phyloP scores from a whole-genome alignment of 2,888 invertebrate species.

The Bursaphelenchus okinawaensis region DNA sequence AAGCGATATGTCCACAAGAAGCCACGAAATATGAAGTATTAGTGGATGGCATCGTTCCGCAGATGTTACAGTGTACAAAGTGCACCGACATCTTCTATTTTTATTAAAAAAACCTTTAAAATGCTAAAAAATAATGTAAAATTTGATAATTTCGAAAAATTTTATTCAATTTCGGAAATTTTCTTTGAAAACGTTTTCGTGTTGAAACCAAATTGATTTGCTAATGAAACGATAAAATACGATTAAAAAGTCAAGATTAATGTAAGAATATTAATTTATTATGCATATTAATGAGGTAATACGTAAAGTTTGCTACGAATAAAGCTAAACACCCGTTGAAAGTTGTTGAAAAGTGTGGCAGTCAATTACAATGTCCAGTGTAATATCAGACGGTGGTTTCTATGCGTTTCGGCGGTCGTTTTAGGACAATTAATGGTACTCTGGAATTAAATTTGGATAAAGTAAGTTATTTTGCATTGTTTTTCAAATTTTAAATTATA shows the following conservation, averaged over 20 bases:
- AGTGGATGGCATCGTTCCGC: not conserved
- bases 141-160: not conserved
- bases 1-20: not conserved
- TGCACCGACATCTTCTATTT: not conserved
- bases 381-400: not conserved
- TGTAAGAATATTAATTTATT: too few relatives aligned
- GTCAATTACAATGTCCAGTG: not conserved
- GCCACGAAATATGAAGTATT: not conserved
- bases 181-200: not conserved
- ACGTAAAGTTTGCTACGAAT: too few relatives aligned
- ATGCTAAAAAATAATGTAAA: too few relatives aligned
- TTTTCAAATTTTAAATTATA: too few relatives aligned
- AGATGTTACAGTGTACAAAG: not conserved
- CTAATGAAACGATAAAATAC: too few relatives aligned
- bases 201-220: not conserved
- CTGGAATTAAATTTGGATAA: not conserved
- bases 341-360: not conserved
- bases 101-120: not conserved
- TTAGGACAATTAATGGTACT: not conserved
- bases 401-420: not conserved
- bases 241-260: too few relatives aligned
- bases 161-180: not conserved
- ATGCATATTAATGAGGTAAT: too few relatives aligned
- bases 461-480: not conserved
- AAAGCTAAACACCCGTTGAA: not conserved